These are phyloP conservation scores for Drymodes brunneopygia DNA, from an alignment of 2,113 vertebrate species.

Conservation along the genomic window DNA sequence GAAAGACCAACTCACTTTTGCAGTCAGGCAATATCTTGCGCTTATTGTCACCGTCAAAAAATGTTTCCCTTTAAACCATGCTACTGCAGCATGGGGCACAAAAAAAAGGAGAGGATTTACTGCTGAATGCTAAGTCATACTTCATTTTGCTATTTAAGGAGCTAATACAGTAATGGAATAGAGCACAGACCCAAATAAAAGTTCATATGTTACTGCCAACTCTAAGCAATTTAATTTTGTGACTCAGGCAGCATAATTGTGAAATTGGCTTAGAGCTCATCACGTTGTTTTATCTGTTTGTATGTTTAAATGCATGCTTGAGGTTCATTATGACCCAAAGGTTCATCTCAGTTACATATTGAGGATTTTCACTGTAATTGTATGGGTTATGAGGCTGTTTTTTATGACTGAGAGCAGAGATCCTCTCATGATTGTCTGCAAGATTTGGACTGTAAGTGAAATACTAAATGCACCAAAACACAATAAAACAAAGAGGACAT, in stretches of 20 bases:
- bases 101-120: slow-evolving; percentile 2
- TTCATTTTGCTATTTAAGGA: slow-evolving; percentile 41
- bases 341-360: neutral
- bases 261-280: slow-evolving; percentile 31
- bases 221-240: slow-evolving; percentile 8
- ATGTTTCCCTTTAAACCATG: neutral
- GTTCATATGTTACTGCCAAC: slow-evolving; percentile 6
- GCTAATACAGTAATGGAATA: slow-evolving; percentile 26
- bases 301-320: neutral
- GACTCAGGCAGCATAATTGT: slow-evolving; percentile 26
- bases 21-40: neutral
- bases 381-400: neutral
- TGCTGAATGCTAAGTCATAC: slow-evolving; percentile 25
- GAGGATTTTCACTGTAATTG: neutral
- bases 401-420: neutral
- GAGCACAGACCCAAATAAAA: slow-evolving; percentile 10
- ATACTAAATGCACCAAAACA: neutral
- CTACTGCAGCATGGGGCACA: neutral
- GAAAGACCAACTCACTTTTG: neutral
- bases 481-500: neutral
- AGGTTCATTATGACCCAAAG: neutral
- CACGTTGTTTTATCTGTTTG: neutral
- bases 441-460: neutral
- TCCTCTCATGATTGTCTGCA: neutral
- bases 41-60: neutral